Percentiles rank a stretch among this genome's conserved stretches.
phyloP scores from a whole-genome alignment of 2,888 invertebrate species.

The Tholera decimalis region DNA sequence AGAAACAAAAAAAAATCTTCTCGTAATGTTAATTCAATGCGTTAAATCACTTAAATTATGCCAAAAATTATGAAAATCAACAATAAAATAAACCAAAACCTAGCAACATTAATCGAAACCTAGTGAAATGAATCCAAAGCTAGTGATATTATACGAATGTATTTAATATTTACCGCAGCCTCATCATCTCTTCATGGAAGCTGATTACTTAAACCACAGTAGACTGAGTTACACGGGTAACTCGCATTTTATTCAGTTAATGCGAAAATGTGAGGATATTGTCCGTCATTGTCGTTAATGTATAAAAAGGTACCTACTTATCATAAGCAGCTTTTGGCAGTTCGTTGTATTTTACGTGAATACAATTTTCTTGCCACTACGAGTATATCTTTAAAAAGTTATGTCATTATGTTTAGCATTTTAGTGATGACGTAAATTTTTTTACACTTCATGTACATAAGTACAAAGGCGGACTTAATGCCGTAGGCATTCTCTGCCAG shows the following conservation, averaged over 20 bases:
- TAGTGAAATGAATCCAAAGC: background rate
- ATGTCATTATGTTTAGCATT: too few relatives aligned
- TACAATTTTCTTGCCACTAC: background rate
- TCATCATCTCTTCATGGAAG: constrained; percentile 39
- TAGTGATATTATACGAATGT: constrained; percentile 9
- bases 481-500: too few relatives aligned
- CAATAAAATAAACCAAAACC: background rate
- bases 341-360: background rate
- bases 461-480: too few relatives aligned
- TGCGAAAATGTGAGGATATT: constrained; percentile 36
- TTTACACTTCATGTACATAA: too few relatives aligned
- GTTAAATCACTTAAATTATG: background rate
- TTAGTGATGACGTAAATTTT: too few relatives aligned
- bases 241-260: constrained; percentile 42
- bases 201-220: constrained; percentile 52
- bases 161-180: constrained; percentile 26
- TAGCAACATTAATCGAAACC: background rate
- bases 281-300: constrained; percentile 15
- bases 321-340: constrained; percentile 18
- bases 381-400: background rate
- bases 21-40: too few relatives aligned
- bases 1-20: too few relatives aligned
- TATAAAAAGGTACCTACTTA: constrained; percentile 21
- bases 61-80: background rate
- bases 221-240: constrained; percentile 32